Evolutionary conservation across 1,140 invertebrate species (phyloP).

Genomic region (Spodoptera litura): DNA sequence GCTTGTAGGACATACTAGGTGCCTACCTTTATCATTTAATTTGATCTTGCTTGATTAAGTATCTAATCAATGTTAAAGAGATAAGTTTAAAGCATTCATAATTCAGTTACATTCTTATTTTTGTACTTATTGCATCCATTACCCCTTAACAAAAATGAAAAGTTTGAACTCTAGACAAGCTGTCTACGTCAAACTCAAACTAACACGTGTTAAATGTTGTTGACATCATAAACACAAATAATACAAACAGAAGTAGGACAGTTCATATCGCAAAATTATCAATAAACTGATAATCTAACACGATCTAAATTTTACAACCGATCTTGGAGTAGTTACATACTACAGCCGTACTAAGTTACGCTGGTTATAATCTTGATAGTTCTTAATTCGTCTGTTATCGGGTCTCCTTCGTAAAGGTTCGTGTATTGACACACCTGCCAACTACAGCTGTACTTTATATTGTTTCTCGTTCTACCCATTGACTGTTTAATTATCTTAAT

Average conservation of each 20-base stretch:
- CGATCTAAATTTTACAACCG: slow-evolving; percentile 32
- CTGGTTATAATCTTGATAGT: slow-evolving; percentile 44
- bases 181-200: background rate
- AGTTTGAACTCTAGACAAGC: background rate
- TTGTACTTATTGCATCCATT: no score
- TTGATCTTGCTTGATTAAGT: no score
- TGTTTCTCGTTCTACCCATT: slow-evolving; percentile 44
- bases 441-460: slow-evolving; percentile 57
- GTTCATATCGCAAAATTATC: slow-evolving; percentile 15
- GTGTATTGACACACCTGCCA: slow-evolving; percentile 56
- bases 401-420: background rate
- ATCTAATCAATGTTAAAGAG: no score
- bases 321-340: background rate
- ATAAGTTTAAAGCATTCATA: no score
- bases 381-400: slow-evolving; percentile 21
- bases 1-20: no score
- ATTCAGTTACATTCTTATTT: no score
- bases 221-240: slow-evolving; percentile 18
- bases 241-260: slow-evolving; percentile 12
- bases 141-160: no score
- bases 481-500: slow-evolving; percentile 62
- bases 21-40: no score
- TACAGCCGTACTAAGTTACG: background rate
- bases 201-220: background rate
- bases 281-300: slow-evolving; percentile 21